A percentile compares a stretch with the other conserved stretches of the same genome.
These are phyloP conservation scores for roundworm (Caenorhabditis elegans) DNA, from an alignment of 1,140 invertebrate genomes.

Conservation along the genomic window DNA sequence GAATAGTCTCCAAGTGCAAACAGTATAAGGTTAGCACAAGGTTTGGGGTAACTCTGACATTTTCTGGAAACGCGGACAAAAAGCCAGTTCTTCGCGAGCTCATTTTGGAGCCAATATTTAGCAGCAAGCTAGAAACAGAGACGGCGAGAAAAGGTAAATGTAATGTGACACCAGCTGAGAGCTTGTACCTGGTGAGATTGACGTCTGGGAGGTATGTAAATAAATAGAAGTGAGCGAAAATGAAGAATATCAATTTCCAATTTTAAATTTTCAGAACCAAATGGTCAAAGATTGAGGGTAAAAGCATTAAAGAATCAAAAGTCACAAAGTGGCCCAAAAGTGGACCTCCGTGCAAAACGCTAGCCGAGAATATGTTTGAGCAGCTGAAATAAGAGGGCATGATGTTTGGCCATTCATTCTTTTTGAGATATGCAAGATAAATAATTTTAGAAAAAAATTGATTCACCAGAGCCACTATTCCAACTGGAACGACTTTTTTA, in stretches of 20 bases:
- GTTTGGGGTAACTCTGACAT: background rate
- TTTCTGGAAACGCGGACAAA: background rate
- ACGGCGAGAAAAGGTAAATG: background rate
- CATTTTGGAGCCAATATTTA: background rate
- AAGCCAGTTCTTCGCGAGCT: background rate
- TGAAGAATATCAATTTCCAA: background rate
- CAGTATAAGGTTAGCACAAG: constrained; percentile 18
- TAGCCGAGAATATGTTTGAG: no score
- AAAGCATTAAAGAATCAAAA: no score
- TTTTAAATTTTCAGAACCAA: background rate
- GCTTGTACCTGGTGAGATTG: constrained; percentile 17
- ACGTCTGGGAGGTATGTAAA: constrained; percentile 29
- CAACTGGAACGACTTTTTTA: no score
- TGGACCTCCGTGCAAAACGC: no score
- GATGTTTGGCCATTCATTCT: no score
- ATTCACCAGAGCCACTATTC: no score
- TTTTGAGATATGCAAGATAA: no score
- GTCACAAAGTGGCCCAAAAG: no score
- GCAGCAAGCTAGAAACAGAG: background rate
- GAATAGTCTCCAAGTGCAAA: constrained; percentile 10
- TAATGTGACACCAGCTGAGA: constrained; percentile 29
- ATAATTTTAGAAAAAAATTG: no score
- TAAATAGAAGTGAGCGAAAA: background rate
- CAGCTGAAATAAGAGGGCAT: no score
- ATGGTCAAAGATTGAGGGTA: background rate